Conservation (phyloP, 2,888 invertebrate species). For the Eudasyphora cyanicolor region DNA sequence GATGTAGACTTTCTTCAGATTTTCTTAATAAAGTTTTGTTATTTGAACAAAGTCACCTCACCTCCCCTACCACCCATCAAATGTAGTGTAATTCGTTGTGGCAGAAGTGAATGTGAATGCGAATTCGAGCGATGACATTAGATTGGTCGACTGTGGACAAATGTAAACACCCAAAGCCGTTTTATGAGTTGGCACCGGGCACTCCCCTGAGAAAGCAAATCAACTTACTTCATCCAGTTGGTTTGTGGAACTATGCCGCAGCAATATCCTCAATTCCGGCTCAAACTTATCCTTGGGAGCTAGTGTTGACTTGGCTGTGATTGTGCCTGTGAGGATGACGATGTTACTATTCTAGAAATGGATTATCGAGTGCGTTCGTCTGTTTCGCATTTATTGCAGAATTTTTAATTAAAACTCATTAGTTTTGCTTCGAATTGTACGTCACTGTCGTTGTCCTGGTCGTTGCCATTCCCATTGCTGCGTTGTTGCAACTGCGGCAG, state of each 20-base stretch:
- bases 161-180: neutral
- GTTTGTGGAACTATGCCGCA: neutral
- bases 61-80: neutral
- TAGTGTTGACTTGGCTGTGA: neutral
- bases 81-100: neutral
- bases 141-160: neutral
- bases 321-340: neutral
- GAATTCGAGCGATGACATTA: too few species aligned
- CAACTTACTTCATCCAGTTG: too few species aligned
- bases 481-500: neutral
- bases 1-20: constrained; percentile 22
- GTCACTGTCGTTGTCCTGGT: neutral
- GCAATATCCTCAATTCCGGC: neutral
- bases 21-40: constrained; percentile 41
- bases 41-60: constrained; percentile 6
- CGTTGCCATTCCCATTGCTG: neutral
- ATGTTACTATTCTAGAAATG: neutral
- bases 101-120: neutral
- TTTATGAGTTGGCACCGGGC: neutral
- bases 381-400: constrained; percentile 47
- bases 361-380: constrained; percentile 34
- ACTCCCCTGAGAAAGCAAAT: neutral
- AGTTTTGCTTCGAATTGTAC: constrained; percentile 41
- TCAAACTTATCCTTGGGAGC: neutral
- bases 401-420: constrained; percentile 58